Evolutionary conservation across 2,113 vertebrate species (phyloP), one percentile per base, ranked within the genome.

Genomic region (Hypomesus transpacificus): DNA sequence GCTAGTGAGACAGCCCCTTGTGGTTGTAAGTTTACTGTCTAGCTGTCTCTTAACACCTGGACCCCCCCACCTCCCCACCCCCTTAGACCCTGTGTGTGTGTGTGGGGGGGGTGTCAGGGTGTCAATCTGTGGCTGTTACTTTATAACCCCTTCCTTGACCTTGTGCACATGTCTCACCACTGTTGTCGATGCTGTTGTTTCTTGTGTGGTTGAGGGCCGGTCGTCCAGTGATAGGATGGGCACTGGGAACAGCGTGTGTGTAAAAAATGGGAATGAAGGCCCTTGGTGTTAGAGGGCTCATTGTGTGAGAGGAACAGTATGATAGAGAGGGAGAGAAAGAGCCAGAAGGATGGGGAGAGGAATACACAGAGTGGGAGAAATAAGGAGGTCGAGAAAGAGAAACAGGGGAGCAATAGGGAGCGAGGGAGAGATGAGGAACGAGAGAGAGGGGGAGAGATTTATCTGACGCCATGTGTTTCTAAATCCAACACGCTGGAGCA

Each of bases 401-500:
- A 57, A 4, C 31, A 20, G 28, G 39, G 28, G 39, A 46, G 39
- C 8, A 46, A 46, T 11, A 46, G 17, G 14, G n/a, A 58, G 22
- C 3, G 61, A 53, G 26, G 22, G 31, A 46, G 54, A 50, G 34
- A 20, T 5, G 34, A 66, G 64, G 20, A 31, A n/a, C 17, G 63
- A 7, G 39, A 18, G 31, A 20, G 28, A 2, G 16, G 31, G 76
- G 20, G 65, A 71, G 74, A 81, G 74, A 81, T 81, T 79, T 79
- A 84, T 79, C 69, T 67, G 21, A 1, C 54, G 24, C 76, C 76
- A 75, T 70, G 79, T 81, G 82, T 79, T 81, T 78, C 82, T 84
- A 79, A 81, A 84, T 81, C 24, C 71, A 75, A 66, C 71, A 59
- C 60, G 52, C 71, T 70, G 66, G 63, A 71, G 52, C 46, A 62